Conservation (phyloP, 2,797 vertebrate species). For the Betta splendens region DNA sequence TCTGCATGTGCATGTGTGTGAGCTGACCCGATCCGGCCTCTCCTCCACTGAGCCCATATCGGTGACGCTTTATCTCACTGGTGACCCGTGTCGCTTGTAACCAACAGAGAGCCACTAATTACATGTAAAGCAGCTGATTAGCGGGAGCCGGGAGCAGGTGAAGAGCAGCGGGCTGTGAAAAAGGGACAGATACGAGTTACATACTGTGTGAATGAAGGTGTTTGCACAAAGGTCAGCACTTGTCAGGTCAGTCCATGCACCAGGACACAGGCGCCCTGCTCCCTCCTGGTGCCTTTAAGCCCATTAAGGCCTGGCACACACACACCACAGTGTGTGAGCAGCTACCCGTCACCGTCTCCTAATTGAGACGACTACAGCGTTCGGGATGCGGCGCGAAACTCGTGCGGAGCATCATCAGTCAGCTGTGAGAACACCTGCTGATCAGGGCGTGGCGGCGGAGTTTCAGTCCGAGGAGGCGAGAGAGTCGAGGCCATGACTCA, state of each 20-base stretch:
- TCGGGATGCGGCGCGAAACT: slow-evolving; percentile 1
- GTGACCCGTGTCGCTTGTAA: slow-evolving; percentile 2
- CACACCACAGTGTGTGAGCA: too few species aligned
- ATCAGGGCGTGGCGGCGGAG: neutral
- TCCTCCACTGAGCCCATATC: neutral
- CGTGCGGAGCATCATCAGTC: slow-evolving; percentile 12
- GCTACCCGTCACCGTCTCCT: neutral
- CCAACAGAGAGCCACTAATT: neutral
- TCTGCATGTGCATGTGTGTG: neutral
- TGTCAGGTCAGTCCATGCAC: too few species aligned
- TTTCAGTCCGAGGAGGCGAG: neutral
- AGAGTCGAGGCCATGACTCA: slow-evolving; percentile 4
- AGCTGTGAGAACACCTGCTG: slow-evolving; percentile 34
- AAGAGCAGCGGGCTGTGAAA: too few species aligned
- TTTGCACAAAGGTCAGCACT: too few species aligned
- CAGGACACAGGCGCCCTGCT: neutral
- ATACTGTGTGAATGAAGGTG: too few species aligned
- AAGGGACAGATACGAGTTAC: neutral
- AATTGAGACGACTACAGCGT: neutral
- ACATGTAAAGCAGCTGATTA: neutral
- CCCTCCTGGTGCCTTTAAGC: neutral
- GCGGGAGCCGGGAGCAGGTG: neutral
- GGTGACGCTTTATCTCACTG: slow-evolving; percentile 6
- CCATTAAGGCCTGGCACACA: neutral
- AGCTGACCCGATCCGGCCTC: neutral